Base-by-base conservation (phyloP, 2,113 vertebrate genomes). In the Eulemur macaco region DNA sequence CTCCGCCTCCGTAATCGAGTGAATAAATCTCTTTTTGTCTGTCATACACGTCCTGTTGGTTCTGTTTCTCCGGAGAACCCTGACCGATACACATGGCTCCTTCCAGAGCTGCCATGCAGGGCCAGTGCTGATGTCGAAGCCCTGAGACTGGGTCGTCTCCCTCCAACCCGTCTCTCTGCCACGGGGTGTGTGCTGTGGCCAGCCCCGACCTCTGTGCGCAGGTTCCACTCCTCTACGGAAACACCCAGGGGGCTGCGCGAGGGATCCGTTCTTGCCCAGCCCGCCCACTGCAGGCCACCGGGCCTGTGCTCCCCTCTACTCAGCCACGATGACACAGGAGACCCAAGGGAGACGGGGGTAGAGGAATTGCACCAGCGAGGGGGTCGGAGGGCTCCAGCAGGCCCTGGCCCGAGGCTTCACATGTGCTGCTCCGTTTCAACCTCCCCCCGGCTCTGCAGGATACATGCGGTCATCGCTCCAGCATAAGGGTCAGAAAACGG, bases 341-440 rank as follows among this genome's bases (percentile, higher is more conserved):
- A 11, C n/a, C 63, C 8, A 1, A 15, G 73, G 21, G 47, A 21
- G 60, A 42, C 1, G 15, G 64, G 0, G 8, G 14, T 8, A 1
- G 50, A 56, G n/a, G 13, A 37, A 13, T 10, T 4, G 29, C 18
- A 6, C 68, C 29, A 63, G 10, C 50, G 6, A 63, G 10, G 1
- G 45, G 14, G 50, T 13, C 5, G 4, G 42, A 47, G 10, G 76
- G 34, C 34, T 58, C 31, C 10, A 10, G 39, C 23, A 50, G 66
- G 60, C 50, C 60, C 39, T 10, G 58, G 8, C 63, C 25, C 6
- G 23, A 9, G n/a, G 34, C 18, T 7, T 18, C 20, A 18, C 42
- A 7, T 5, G 17, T 3, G 25, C 66, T 31, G 37, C 7, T n/a
- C 6, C 0, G 0, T 42, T 21, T 7, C 14, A 39, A 68, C 29